Conservation (phyloP, 1,140 invertebrate species). For the Drosophila chauvacae region DNA sequence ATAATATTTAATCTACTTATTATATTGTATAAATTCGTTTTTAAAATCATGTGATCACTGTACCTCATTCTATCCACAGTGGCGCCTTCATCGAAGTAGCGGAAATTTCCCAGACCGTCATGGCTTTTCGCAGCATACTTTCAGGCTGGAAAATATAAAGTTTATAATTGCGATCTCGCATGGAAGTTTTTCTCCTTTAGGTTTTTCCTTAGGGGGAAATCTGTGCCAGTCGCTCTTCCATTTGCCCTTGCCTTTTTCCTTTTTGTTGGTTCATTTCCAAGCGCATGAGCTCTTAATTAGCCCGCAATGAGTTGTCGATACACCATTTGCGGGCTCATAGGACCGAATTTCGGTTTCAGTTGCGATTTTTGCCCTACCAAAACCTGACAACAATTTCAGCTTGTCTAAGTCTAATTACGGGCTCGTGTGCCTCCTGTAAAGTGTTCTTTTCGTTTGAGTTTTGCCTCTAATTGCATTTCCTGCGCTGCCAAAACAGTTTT, state of each 20-base stretch:
- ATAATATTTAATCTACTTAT: background rate
- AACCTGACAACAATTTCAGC: conserved; percentile 63
- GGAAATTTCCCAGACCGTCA: background rate
- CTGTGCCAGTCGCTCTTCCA: conserved; percentile 28
- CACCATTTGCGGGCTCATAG: conserved; percentile 50
- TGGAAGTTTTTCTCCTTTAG: conserved; percentile 12
- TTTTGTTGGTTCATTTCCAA: conserved; percentile 29
- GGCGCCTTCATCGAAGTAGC: background rate
- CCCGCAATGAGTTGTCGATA: conserved; percentile 74
- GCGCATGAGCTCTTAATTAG: conserved; percentile 74
- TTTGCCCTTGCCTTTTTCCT: conserved; percentile 7
- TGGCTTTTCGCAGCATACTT: conserved; percentile 43
- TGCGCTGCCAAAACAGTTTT: conserved; percentile 58
- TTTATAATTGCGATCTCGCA: conserved; percentile 34
- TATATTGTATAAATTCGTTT: too few relatives aligned
- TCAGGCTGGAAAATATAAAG: conserved; percentile 21
- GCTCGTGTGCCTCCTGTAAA: conserved; percentile 3
- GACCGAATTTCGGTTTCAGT: conserved; percentile 18
- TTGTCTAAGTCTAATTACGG: conserved; percentile 70
- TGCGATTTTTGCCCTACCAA: conserved; percentile 26
- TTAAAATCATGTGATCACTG: background rate
- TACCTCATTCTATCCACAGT: background rate
- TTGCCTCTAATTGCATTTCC: conserved; percentile 69
- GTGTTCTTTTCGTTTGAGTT: conserved; percentile 43
- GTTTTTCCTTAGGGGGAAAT: conserved; percentile 33